A percentile compares a stretch with the other conserved stretches of the same genome.
phyloP scores from a whole-genome alignment of 2,797 vertebrate genomes.

The Xenops minutus region DNA sequence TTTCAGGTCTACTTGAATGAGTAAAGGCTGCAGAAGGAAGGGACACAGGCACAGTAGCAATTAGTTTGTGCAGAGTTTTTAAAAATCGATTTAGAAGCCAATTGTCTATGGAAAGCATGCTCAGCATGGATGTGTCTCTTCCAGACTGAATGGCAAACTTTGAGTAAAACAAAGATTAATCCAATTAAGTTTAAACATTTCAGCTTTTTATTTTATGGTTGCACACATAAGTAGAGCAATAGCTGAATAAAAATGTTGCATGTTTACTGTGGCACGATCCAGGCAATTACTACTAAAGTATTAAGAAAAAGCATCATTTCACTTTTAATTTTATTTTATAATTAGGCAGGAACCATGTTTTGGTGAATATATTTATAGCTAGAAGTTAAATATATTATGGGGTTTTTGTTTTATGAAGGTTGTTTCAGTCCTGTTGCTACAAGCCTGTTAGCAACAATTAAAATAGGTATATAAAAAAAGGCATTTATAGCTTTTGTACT shows the following conservation, averaged over 20 bases:
- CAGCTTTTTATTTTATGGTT: slow-evolving; percentile 35
- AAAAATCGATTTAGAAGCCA: background rate
- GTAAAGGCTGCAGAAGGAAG: background rate
- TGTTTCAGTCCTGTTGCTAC: background rate
- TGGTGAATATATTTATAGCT: background rate
- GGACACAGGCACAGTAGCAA: background rate
- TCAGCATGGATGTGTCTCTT: background rate
- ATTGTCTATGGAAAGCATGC: background rate
- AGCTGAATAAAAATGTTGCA: slow-evolving; percentile 19
- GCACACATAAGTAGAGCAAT: background rate
- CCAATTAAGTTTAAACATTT: slow-evolving; percentile 43
- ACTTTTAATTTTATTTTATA: slow-evolving; percentile 50
- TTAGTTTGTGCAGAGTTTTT: background rate
- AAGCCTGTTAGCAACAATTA: slow-evolving; percentile 23
- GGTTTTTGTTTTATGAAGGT: background rate
- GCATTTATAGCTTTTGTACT: background rate
- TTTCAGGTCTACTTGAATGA: rapidly evolving
- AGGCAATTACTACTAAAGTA: slow-evolving; percentile 36
- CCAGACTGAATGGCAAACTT: background rate
- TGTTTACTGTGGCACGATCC: slow-evolving; percentile 23
- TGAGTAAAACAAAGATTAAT: slow-evolving; percentile 4
- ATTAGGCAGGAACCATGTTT: slow-evolving; percentile 5
- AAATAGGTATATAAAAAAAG: background rate
- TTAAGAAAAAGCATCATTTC: slow-evolving; percentile 31
- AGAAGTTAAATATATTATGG: background rate